These are phyloP conservation scores for Meandrusa payeni DNA, from an alignment of 2,888 invertebrate genomes.

Conservation along the genomic window DNA sequence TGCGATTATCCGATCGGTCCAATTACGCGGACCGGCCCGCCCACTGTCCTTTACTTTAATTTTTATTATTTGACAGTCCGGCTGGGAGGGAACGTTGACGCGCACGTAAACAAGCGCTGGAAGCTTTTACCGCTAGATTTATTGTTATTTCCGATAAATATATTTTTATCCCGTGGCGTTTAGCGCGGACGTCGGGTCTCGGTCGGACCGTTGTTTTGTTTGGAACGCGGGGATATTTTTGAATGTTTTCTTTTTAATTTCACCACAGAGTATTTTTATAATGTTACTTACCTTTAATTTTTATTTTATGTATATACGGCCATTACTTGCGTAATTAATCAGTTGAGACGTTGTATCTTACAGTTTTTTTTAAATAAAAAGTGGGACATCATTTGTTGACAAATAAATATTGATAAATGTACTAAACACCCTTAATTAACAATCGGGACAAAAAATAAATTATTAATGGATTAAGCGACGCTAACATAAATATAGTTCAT, in stretches of 20 bases:
- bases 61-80: constrained; percentile 28
- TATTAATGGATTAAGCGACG: no score
- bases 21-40: not conserved
- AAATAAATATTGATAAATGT: no score
- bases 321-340: no score
- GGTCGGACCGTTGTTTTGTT: constrained; percentile 8
- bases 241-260: not conserved
- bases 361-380: no score
- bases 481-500: no score
- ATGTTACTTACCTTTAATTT: no score
- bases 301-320: no score
- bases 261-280: no score
- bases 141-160: constrained; percentile 29
- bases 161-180: constrained; percentile 27
- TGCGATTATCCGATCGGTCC: not conserved
- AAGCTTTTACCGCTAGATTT: constrained; percentile 25
- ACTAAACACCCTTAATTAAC: no score
- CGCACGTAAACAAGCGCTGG: constrained; percentile 40
- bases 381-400: no score
- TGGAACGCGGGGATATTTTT: constrained; percentile 4
- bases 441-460: no score
- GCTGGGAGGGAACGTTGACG: constrained; percentile 44
- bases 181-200: constrained; percentile 10
- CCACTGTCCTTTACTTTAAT: constrained; percentile 19
- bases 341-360: no score